A percentile compares a stretch with the other conserved stretches of the same genome.
Evolutionary conservation across 1,140 invertebrate genomes (phyloP).

Genomic region (Cotesia glomerata): DNA sequence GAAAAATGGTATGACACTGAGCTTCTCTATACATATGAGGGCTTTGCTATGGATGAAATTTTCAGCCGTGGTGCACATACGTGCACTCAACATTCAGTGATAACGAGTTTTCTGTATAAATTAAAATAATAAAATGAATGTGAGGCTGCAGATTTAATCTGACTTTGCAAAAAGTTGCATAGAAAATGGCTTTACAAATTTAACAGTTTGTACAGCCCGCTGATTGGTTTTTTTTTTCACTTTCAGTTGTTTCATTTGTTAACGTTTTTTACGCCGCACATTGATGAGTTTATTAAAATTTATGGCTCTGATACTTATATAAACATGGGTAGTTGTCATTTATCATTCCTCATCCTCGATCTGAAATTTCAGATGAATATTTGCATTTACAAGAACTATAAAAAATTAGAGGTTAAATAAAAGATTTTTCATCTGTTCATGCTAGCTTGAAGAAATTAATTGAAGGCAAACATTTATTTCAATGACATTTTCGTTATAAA

Average conservation of each 20-base stretch:
- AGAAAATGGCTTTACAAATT: not conserved
- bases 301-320: no score
- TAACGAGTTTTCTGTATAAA: not conserved
- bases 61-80: not conserved
- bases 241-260: not conserved
- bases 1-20: not conserved
- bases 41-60: not conserved
- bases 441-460: no score
- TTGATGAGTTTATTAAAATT: no score
- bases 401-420: no score
- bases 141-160: not conserved
- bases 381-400: not conserved
- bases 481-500: no score
- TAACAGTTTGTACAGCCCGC: not conserved
- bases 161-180: not conserved
- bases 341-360: no score
- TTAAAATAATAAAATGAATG: conserved; percentile 5
- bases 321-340: no score
- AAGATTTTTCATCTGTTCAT: no score
- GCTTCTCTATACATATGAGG: no score
- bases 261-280: no score
- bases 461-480: no score
- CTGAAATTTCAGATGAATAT: not conserved
- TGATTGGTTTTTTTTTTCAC: not conserved
- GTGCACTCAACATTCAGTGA: not conserved